A percentile compares a stretch with the other conserved stretches of the same genome.
phyloP scores from a whole-genome alignment of 1,140 invertebrate species.

The Dendrolimus kikuchii region DNA sequence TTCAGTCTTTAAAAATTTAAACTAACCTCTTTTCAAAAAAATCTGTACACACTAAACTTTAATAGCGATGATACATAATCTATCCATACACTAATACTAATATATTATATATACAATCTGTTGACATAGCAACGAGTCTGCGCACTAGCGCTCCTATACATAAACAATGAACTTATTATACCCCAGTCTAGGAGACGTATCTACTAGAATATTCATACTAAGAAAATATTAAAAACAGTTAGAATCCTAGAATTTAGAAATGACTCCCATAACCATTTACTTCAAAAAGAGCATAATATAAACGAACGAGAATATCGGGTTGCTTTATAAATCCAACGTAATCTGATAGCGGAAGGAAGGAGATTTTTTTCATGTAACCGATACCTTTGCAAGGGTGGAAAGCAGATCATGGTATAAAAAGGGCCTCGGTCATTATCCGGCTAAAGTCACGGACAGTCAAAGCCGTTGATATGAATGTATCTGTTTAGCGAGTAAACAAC shows the following conservation, averaged over 20 bases:
- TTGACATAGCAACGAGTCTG: constrained; percentile 60
- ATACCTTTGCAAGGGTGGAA: constrained; percentile 2
- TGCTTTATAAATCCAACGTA: too few species aligned
- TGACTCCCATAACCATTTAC: too few species aligned
- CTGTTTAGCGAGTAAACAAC: constrained; percentile 1
- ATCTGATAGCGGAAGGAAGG: not conserved
- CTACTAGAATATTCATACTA: too few species aligned
- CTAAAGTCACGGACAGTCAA: constrained; percentile 5
- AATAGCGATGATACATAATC: too few species aligned
- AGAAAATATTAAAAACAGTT: too few species aligned
- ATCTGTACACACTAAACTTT: too few species aligned
- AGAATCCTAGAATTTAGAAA: too few species aligned
- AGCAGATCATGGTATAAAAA: constrained; percentile 2
- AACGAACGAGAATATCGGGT: too few species aligned
- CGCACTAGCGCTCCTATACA: constrained; percentile 44
- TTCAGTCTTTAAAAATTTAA: too few species aligned
- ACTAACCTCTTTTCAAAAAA: too few species aligned
- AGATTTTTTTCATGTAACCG: constrained; percentile 1
- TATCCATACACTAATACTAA: constrained; percentile 3
- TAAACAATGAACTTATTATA: constrained; percentile 53
- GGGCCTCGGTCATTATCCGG: not conserved
- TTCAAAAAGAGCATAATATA: too few species aligned
- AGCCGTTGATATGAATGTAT: not conserved
- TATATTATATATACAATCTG: constrained; percentile 8
- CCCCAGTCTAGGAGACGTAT: constrained; percentile 11